Conservation (phyloP, 2,888 invertebrate species). For the Tetanocera ferruginea region DNA sequence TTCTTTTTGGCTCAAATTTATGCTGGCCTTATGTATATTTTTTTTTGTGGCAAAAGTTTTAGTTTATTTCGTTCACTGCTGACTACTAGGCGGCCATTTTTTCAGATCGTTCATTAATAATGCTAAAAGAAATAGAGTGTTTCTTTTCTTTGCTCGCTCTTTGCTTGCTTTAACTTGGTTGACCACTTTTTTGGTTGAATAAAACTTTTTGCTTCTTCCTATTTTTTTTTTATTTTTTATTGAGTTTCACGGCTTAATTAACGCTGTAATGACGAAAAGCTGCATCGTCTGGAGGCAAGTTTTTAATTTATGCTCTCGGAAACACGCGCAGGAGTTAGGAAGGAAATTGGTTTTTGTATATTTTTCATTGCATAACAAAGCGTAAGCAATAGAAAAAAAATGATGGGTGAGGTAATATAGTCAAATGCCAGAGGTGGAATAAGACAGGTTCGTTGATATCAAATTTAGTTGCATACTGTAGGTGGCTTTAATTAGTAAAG, state of each 20-base stretch:
- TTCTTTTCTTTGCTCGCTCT: not conserved
- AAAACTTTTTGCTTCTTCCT: not conserved
- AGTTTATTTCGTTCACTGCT: not conserved
- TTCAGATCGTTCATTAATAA: not conserved
- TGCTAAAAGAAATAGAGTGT: not conserved
- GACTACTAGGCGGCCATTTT: not conserved
- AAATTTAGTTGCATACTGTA: too few relatives aligned
- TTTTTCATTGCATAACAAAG: not conserved
- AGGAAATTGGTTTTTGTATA: not conserved
- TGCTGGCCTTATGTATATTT: slow-evolving; percentile 19
- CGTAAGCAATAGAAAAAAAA: too few relatives aligned
- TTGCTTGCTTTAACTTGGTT: not conserved
- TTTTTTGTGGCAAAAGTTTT: slow-evolving; percentile 15
- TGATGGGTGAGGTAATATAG: too few relatives aligned
- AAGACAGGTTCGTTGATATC: too few relatives aligned
- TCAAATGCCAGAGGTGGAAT: too few relatives aligned
- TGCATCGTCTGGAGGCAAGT: not conserved
- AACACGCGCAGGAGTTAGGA: not conserved
- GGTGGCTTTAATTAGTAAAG: too few relatives aligned
- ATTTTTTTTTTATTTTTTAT: not conserved
- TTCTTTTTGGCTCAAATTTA: not conserved
- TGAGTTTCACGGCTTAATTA: too few relatives aligned
- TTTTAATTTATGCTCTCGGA: not conserved
- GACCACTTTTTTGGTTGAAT: not conserved
- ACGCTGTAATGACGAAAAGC: too few relatives aligned